Conservation (phyloP, 2,888 invertebrate species). For the Orthosia gothica region DNA sequence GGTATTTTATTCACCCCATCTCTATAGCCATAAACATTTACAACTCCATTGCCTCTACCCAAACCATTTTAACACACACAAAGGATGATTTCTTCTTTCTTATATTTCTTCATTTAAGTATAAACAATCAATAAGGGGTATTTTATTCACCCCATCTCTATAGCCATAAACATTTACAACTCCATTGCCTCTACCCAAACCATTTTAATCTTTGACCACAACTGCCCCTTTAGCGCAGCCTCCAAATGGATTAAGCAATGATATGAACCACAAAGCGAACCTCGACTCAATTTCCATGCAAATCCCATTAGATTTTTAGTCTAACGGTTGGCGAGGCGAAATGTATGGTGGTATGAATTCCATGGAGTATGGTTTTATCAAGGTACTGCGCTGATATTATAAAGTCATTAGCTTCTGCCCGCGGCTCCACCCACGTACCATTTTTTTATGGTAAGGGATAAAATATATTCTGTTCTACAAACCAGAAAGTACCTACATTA, state of each 20-base stretch:
- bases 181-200: slow-evolving; percentile 31
- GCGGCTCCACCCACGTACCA: too few relatives aligned
- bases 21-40: too few relatives aligned
- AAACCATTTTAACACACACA: too few relatives aligned
- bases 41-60: too few relatives aligned
- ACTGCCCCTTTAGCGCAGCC: slow-evolving; percentile 64
- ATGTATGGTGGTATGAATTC: slow-evolving; percentile 19
- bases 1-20: too few relatives aligned
- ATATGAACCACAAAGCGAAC: slow-evolving; percentile 76
- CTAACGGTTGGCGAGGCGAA: slow-evolving; percentile 69
- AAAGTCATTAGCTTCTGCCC: neutral
- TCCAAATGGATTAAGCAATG: slow-evolving; percentile 86
- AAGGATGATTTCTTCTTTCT: neutral
- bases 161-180: slow-evolving; percentile 23
- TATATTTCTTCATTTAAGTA: neutral
- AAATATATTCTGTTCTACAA: too few relatives aligned
- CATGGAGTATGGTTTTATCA: slow-evolving; percentile 9
- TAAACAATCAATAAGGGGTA: neutral
- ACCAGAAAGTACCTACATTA: too few relatives aligned
- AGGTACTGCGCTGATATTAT: neutral
- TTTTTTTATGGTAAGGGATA: too few relatives aligned
- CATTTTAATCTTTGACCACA: slow-evolving; percentile 59
- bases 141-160: slow-evolving; percentile 4
- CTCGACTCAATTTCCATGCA: slow-evolving; percentile 84
- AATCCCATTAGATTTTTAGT: slow-evolving; percentile 85